Base-by-base conservation (phyloP, 2,888 invertebrate genomes). In the Drosophila infuscata region DNA sequence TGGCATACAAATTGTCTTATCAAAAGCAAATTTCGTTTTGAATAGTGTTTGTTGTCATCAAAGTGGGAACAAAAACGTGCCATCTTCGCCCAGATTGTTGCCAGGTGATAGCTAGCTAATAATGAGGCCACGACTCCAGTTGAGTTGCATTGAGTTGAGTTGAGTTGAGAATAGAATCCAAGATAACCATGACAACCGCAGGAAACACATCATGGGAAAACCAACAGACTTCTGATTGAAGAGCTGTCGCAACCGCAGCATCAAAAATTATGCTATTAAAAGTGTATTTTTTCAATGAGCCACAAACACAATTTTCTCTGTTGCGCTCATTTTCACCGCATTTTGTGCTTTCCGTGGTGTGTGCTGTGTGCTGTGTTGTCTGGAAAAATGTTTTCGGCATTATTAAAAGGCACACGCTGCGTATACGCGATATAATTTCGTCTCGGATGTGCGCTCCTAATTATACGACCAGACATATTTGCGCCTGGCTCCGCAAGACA, bases 1-100 rank as follows among this genome's bases (percentile, higher is more conserved):
- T 53, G 61, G 82, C 82, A 83, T 83, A 79, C 78, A 83, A 83
- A 83, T 83, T 83, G 84, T 82, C 83, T 83, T 82, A 83, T 83
- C 82, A 83, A 76, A 78, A 75, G 54, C 76, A 64, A 83, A 83
- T 83, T 83, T 78, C 69, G 76, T 79, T 79, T 83, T 83, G 79
- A 83, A 83, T 83, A 83, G 82, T 83, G 82, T 82, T 83, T 83
- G 83, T 79, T 72, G 73, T 72, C 63, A 65, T 51, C 38, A 54
- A 8, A 15, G 54, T 35, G 11, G 49, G 48, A 20, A 12, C 51
- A 36, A 20, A 61, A 76, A 68, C 76, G 76, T 76, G 76, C 72
- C 76, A 64, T 58, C 72, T 68, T 61, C 58, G 48, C 65, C 35
- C 32, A 52, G 76, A 76, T 76, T 41, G 68, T 49, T 30, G 52